phyloP scores from a whole-genome alignment of 2,888 invertebrate species.

The Parthenolecanium corni region DNA sequence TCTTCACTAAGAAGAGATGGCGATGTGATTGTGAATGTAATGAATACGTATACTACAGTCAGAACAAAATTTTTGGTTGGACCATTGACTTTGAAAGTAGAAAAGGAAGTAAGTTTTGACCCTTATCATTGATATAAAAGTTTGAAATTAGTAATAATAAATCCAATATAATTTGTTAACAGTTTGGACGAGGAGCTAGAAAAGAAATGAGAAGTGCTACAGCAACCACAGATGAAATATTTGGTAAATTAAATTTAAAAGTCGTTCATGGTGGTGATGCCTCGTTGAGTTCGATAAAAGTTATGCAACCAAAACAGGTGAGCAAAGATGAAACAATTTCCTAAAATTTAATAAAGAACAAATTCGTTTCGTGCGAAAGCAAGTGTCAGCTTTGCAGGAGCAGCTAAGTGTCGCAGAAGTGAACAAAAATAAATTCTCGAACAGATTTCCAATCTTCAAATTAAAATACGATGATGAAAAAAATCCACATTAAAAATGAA shows the following conservation, averaged over 20 bases:
- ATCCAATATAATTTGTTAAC: slow-evolving; percentile 33
- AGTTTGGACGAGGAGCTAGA: slow-evolving; percentile 65
- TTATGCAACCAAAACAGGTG: slow-evolving; percentile 78
- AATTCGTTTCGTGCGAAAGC: too few species aligned
- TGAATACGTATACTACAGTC: slow-evolving; percentile 67
- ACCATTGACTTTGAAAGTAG: slow-evolving; percentile 64
- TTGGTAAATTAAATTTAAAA: slow-evolving; percentile 62
- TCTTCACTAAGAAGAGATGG: slow-evolving; percentile 66
- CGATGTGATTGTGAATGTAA: slow-evolving; percentile 67
- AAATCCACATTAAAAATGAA: too few species aligned
- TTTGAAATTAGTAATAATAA: too few species aligned
- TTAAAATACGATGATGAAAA: too few species aligned
- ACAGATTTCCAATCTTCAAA: too few species aligned
- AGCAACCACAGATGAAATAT: slow-evolving; percentile 77
- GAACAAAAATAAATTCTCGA: too few species aligned
- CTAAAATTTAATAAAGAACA: too few species aligned
- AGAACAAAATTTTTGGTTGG: slow-evolving; percentile 71
- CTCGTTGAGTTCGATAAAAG: slow-evolving; percentile 69
- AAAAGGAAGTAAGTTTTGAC: slow-evolving; percentile 54
- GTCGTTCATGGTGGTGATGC: slow-evolving; percentile 71
- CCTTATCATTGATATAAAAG: too few species aligned
- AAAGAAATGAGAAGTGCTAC: slow-evolving; percentile 75
- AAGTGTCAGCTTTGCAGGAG: too few species aligned
- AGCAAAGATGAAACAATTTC: background rate
- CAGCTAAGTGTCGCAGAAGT: too few species aligned